Evolutionary conservation across 2,113 vertebrate genomes (phyloP).

Genomic region (Ageneiosus marmoratus): DNA sequence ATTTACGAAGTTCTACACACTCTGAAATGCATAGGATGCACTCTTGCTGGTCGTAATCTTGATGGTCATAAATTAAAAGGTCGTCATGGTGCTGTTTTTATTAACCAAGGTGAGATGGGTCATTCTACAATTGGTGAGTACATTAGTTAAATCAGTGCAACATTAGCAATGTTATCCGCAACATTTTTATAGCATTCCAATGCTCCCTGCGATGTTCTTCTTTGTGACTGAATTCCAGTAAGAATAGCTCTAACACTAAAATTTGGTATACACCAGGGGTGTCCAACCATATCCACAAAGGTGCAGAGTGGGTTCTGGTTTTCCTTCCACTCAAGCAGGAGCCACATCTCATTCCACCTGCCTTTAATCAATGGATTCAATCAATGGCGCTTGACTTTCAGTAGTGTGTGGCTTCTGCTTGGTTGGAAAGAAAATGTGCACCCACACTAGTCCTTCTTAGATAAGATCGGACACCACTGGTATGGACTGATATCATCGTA

Average conservation of each 20-base stretch:
- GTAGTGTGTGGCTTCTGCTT: no score
- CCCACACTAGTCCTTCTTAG: no score
- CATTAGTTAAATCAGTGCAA: neutral
- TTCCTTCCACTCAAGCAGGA: no score
- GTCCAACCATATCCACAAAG: no score
- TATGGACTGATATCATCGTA: neutral
- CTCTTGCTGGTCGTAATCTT: neutral
- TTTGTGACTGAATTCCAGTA: neutral
- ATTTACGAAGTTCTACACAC: neutral
- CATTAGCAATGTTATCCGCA: neutral
- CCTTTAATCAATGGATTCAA: no score
- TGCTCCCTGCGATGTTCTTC: neutral
- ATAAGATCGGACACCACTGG: no score
- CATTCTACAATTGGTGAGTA: neutral
- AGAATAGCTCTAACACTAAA: neutral
- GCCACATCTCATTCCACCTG: no score
- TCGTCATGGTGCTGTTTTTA: neutral
- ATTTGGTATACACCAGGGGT: neutral
- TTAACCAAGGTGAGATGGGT: neutral
- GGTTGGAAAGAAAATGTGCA: no score
- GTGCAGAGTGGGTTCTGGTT: no score
- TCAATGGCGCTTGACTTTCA: no score
- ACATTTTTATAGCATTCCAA: neutral
- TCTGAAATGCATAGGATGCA: neutral
- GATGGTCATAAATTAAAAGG: no score